Evolutionary conservation across 1,140 invertebrate genomes (phyloP).

Genomic region (Diploscapter pachys): DNA sequence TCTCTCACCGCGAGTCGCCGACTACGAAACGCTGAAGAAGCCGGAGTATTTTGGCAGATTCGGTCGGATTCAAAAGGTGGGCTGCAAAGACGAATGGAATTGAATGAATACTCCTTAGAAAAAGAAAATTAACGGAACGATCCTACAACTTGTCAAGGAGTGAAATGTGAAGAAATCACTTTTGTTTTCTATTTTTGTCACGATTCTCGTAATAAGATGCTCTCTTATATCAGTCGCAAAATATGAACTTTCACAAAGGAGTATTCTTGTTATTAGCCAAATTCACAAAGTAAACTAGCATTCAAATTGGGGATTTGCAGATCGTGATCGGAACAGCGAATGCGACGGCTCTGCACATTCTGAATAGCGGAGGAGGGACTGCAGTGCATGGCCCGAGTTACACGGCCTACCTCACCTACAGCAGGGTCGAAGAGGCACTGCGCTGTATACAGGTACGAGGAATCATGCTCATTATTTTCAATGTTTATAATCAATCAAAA

Average conservation of each 20-base stretch:
- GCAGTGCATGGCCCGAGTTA: conserved; percentile 37
- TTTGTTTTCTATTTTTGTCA: no score
- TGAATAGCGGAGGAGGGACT: background rate
- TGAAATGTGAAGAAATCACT: no score
- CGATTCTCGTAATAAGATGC: no score
- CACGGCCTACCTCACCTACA: conserved; percentile 91
- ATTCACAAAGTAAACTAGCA: background rate
- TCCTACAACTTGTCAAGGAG: no score
- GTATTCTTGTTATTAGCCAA: background rate
- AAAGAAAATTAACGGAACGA: background rate
- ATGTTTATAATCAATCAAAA: no score
- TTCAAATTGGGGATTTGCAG: conserved; percentile 66
- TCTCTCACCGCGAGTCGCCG: conserved; percentile 85
- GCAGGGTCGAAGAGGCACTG: conserved; percentile 85
- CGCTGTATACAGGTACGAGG: conserved; percentile 71
- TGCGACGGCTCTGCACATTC: conserved; percentile 60
- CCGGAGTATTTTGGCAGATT: conserved; percentile 99
- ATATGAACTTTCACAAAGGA: no score
- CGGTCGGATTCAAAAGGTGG: conserved; percentile 97
- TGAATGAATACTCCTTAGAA: background rate
- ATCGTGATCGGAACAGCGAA: conserved; percentile 81
- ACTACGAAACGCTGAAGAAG: conserved; percentile 88
- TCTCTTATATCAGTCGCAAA: no score
- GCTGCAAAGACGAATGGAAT: background rate
- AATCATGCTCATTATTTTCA: no score